Evolutionary conservation across 1,140 invertebrate species (phyloP).

Genomic region (Pachyrhynchus sulphureomaculatus): DNA sequence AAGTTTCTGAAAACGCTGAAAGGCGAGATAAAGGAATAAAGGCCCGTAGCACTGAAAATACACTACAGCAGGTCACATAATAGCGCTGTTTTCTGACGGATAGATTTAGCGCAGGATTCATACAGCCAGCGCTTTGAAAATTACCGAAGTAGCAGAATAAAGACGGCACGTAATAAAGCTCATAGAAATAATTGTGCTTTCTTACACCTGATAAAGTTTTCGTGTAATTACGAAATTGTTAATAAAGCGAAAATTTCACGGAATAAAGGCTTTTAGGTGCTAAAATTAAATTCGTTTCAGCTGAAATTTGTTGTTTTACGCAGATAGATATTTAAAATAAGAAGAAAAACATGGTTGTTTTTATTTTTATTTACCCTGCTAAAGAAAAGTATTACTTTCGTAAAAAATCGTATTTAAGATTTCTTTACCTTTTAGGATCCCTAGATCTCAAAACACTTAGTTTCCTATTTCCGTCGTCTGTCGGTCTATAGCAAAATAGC

Average conservation of each 20-base stretch:
- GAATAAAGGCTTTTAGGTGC: too few species aligned
- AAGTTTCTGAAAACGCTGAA: conserved; percentile 49
- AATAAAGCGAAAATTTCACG: not conserved
- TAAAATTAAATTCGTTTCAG: too few species aligned
- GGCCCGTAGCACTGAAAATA: conserved; percentile 39
- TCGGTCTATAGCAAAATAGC: too few species aligned
- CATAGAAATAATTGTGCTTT: conserved; percentile 8
- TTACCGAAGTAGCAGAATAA: conserved; percentile 42
- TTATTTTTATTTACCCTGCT: too few species aligned
- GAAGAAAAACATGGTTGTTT: too few species aligned
- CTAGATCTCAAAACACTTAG: too few species aligned
- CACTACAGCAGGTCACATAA: conserved; percentile 45
- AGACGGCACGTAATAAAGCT: conserved; percentile 17
- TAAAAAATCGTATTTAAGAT: too few species aligned
- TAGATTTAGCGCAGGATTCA: conserved; percentile 41
- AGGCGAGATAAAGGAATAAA: conserved; percentile 49
- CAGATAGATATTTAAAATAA: too few species aligned
- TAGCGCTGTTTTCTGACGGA: conserved; percentile 44
- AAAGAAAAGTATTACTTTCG: too few species aligned
- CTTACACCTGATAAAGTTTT: not conserved
- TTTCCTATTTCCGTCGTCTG: too few species aligned
- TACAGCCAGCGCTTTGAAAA: conserved; percentile 38
- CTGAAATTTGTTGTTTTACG: too few species aligned
- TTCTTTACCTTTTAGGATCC: too few species aligned
- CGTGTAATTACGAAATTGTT: not conserved